Percentiles rank a stretch among this genome's conserved stretches.
These are phyloP conservation scores for Chrysolophus pictus DNA, from an alignment of 2,797 vertebrate genomes.

Conservation along the genomic window DNA sequence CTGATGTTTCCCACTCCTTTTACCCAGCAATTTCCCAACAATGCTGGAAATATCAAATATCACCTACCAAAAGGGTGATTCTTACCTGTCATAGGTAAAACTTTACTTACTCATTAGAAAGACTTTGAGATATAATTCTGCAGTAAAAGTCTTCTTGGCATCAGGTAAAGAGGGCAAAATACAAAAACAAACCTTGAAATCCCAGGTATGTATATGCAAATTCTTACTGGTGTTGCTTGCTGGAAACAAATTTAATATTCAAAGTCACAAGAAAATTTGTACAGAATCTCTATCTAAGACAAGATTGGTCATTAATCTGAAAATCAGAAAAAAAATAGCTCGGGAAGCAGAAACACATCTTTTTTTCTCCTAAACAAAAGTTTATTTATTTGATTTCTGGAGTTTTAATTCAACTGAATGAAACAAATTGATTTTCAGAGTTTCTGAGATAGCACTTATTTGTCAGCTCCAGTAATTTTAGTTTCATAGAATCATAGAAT, in stretches of 20 bases:
- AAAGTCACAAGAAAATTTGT: conserved; percentile 44
- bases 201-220: background rate
- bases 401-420: background rate
- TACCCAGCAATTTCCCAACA: background rate
- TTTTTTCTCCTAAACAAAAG: background rate
- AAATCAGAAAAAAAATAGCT: background rate
- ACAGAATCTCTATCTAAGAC: background rate
- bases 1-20: background rate
- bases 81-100: background rate
- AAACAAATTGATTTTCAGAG: conserved; percentile 35
- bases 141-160: background rate
- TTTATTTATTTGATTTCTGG: background rate
- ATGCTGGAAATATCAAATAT: background rate
- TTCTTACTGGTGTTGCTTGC: background rate
- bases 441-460: background rate
- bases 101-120: background rate
- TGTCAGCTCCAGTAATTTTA: background rate
- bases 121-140: background rate
- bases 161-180: background rate
- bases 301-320: conserved; percentile 21
- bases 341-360: background rate
- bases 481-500: background rate
- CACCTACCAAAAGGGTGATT: background rate
- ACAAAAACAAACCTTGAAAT: background rate
- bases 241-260: conserved; percentile 7